A percentile compares a stretch with the other conserved stretches of the same genome.
Conservation (phyloP, 2,888 invertebrate genomes). For the Cactoblastis cactorum region DNA sequence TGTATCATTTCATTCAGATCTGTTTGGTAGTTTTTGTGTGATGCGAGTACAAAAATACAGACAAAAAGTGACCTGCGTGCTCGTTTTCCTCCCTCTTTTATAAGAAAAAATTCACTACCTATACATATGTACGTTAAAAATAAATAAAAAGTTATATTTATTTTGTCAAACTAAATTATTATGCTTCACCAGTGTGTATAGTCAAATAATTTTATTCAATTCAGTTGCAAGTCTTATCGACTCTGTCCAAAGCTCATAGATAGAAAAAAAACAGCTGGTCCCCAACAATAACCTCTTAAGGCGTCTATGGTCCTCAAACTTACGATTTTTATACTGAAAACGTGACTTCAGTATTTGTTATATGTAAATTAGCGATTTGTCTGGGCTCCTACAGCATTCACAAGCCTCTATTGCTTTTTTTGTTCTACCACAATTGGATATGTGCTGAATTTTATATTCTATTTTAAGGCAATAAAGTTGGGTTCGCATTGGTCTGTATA, state of each 20-base stretch:
- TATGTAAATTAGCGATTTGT: constrained; percentile 79
- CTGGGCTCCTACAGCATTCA: constrained; percentile 45
- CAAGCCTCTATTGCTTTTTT: constrained; percentile 47
- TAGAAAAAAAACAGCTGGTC: background rate
- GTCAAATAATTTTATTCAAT: background rate
- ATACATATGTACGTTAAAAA: too few relatives aligned
- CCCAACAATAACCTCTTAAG: constrained; percentile 9
- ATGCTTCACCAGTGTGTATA: background rate
- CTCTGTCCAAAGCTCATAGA: background rate
- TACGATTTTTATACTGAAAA: constrained; percentile 67
- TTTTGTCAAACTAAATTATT: too few relatives aligned
- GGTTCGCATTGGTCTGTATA: background rate
- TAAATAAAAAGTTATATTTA: too few relatives aligned
- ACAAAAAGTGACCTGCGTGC: too few relatives aligned
- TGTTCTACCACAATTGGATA: constrained; percentile 31
- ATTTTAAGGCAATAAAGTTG: background rate
- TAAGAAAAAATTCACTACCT: too few relatives aligned
- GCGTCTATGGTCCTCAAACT: constrained; percentile 33
- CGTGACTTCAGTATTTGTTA: constrained; percentile 79
- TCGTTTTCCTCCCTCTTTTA: too few relatives aligned
- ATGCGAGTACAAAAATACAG: too few relatives aligned
- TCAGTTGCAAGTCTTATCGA: background rate
- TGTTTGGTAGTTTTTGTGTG: too few relatives aligned
- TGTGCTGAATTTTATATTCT: background rate
- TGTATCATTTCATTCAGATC: too few relatives aligned